Evolutionary conservation across 2,888 invertebrate genomes (phyloP), one percentile per base, ranked within the genome.

Genomic region (Netelia virgata): DNA sequence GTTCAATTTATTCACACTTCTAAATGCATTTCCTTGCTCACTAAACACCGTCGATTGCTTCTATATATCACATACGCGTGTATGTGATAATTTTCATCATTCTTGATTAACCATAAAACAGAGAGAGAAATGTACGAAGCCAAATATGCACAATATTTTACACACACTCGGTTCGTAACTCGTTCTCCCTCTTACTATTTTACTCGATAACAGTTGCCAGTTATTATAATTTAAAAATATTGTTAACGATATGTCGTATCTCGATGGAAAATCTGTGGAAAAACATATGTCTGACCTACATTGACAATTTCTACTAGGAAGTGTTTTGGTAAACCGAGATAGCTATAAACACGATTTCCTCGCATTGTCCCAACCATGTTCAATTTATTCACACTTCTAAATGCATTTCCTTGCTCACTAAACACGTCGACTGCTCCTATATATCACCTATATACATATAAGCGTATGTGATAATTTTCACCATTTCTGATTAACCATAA

Each of bases 321-420:
- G 28, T 28, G 50, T 47, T n/a, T 20, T 23, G 20, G 61, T 64
- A 50, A 83, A 55, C 57, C 41, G 63, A 55, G 64, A 78, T 72
- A 47, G 63, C 74, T 69, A 28, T 23, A 78, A 83, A 73, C 69
- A n/a, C n/a, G n/a, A n/a, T n/a, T n/a, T n/a, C n/a, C n/a, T n/a
- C n/a, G n/a, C n/a, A n/a, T n/a, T n/a, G n/a, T n/a, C n/a, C n/a
- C n/a, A n/a, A n/a, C n/a, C n/a, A n/a, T n/a, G n/a, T n/a, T n/a
- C n/a, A n/a, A n/a, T n/a, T n/a, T n/a, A n/a, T n/a, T n/a, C n/a
- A n/a, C n/a, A n/a, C n/a, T n/a, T n/a, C 20, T n/a, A 74, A 79
- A 75, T 70, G 64, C 70, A 73, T 83, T 83, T 74, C 36, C 61
- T 41, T 41, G 61, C 41, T 9, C 68, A 53, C 69, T 61, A 59